Conservation (phyloP, 2,113 vertebrate genomes). For the Neotoma lepida region DNA sequence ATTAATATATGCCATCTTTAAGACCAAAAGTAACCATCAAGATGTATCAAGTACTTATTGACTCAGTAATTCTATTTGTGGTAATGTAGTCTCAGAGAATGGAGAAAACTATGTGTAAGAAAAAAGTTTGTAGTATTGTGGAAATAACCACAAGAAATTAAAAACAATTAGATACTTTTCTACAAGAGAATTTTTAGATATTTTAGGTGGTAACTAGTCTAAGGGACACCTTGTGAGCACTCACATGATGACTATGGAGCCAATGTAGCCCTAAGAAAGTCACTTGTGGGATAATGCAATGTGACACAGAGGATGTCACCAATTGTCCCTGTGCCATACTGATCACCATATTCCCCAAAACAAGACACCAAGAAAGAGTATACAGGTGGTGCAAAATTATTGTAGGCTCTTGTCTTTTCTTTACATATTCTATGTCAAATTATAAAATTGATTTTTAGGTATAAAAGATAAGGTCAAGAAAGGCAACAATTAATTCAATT, state of each 20-base stretch:
- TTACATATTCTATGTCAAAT: background rate
- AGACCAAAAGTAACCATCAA: slow-evolving; percentile 31
- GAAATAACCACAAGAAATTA: slow-evolving; percentile 1
- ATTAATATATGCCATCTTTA: background rate
- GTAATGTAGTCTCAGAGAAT: background rate
- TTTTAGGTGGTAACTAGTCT: background rate
- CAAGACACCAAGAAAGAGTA: slow-evolving; percentile 23
- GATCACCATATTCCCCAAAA: background rate
- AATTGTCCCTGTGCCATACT: background rate
- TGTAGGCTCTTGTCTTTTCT: background rate
- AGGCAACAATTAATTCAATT: background rate
- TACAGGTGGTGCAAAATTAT: background rate
- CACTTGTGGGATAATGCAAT: background rate
- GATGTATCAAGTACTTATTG: background rate
- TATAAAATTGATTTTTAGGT: background rate
- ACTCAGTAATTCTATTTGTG: background rate
- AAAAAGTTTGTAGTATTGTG: background rate
- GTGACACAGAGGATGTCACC: background rate
- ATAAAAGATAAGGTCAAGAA: background rate
- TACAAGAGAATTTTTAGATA: background rate
- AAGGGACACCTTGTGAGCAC: background rate
- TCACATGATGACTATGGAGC: background rate
- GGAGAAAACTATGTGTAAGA: background rate
- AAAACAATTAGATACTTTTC: background rate
- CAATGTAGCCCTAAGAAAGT: background rate